A percentile compares a stretch with the other conserved stretches of the same genome.
These are phyloP conservation scores for Papilio dardanus DNA, from an alignment of 1,140 invertebrate species.

Conservation along the genomic window DNA sequence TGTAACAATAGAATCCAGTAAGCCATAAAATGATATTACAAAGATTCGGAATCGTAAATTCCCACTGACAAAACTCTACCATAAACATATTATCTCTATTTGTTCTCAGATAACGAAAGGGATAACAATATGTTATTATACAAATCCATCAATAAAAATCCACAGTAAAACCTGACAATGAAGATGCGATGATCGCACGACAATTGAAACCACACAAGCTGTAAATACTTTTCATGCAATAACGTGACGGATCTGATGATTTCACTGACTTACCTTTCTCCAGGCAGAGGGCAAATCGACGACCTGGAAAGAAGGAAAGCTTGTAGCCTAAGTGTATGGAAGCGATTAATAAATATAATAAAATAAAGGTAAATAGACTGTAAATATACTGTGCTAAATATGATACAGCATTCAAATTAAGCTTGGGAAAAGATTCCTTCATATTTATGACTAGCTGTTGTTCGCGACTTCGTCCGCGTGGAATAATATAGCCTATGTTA, in stretches of 20 bases:
- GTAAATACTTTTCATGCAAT: neutral
- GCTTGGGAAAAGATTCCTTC: no score
- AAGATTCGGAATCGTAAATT: neutral
- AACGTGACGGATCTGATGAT: conserved; percentile 36
- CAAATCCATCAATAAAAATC: neutral
- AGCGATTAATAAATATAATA: neutral
- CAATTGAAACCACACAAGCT: neutral
- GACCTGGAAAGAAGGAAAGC: conserved; percentile 63
- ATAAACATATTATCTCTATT: neutral
- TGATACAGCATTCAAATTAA: no score
- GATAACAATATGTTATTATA: neutral
- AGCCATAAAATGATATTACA: neutral
- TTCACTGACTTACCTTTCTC: conserved; percentile 60
- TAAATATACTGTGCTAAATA: neutral
- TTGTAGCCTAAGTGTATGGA: conserved; percentile 34
- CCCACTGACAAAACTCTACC: neutral
- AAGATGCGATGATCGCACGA: no score
- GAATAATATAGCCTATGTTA: no score
- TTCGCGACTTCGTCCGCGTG: no score
- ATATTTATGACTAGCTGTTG: no score
- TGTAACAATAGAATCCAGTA: neutral
- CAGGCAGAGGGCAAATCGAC: conserved; percentile 55
- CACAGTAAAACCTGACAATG: neutral
- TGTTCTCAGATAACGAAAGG: neutral
- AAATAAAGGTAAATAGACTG: no score